These are phyloP conservation scores for Aporrectodea caliginosa DNA, from an alignment of 1,140 invertebrate genomes.

Conservation along the genomic window DNA sequence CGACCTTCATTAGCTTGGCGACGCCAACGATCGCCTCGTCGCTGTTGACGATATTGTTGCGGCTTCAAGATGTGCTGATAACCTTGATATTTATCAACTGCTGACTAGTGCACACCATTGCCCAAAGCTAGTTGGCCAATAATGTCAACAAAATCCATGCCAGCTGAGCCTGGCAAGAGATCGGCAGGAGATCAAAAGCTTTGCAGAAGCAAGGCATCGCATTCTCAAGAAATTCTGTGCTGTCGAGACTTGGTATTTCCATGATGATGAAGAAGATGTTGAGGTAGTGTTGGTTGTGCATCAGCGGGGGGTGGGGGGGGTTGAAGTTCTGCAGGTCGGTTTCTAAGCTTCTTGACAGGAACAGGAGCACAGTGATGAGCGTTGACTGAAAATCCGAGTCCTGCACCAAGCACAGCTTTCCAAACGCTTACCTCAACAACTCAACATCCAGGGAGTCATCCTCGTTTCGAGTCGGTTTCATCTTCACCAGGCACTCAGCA, in stretches of 20 bases:
- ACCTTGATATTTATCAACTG: slow-evolving; percentile 77
- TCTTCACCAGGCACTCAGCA: slow-evolving; percentile 1
- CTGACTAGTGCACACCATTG: slow-evolving; percentile 74
- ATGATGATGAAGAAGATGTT: slow-evolving; percentile 83
- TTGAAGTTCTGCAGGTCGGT: slow-evolving; percentile 68
- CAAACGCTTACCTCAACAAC: slow-evolving; percentile 65
- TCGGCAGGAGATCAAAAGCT: slow-evolving; percentile 68
- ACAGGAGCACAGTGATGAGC: slow-evolving; percentile 73
- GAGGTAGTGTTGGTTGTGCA: slow-evolving; percentile 57
- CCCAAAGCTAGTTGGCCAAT: slow-evolving; percentile 66
- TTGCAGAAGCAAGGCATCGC: slow-evolving; percentile 77
- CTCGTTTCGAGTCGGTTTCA: slow-evolving; percentile 30
- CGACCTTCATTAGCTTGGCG: slow-evolving; percentile 63
- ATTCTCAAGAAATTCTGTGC: slow-evolving; percentile 74
- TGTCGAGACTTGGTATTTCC: slow-evolving; percentile 77
- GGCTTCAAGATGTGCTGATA: slow-evolving; percentile 66
- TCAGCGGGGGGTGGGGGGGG: no score
- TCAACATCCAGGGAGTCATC: slow-evolving; percentile 53
- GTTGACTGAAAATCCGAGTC: slow-evolving; percentile 65
- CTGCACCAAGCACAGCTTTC: slow-evolving; percentile 59
- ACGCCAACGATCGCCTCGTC: slow-evolving; percentile 65
- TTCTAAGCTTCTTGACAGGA: slow-evolving; percentile 68
- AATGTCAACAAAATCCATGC: slow-evolving; percentile 72
- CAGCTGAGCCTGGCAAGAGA: slow-evolving; percentile 64
- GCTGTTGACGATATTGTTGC: slow-evolving; percentile 78